Base-by-base conservation (phyloP, 1,140 invertebrate genomes). In the Drosophila mojavensis region DNA sequence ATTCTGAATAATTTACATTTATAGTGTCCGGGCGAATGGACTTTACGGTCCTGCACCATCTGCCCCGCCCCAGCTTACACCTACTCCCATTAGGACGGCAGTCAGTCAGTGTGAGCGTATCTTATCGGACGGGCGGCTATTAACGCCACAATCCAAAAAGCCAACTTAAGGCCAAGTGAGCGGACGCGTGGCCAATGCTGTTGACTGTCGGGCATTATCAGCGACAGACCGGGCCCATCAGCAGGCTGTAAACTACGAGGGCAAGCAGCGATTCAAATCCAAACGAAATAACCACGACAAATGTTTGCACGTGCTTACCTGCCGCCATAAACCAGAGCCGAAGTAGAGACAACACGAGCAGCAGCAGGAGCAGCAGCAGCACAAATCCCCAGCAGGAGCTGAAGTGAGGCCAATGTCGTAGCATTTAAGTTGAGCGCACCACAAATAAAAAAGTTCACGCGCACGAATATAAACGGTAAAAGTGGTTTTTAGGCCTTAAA, bases 401-500 rank as follows among this genome's bases (percentile, higher is more conserved):
- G 61, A 30, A 54, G 59, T 74, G 15, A 54, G 56, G 58, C 64
- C 53, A 65, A 50, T 75, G 71, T 75, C 48, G 70, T 81, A 67
- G 75, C 83, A 64, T 83, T 88, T 83, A 89, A 83, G 77, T 74
- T 74, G 43, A 47, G 43, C 43, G 47, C 28, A 50, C 72, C 36
- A 47, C 5, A 47, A 17, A 47, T 7, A 69, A 54, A 45, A 55
- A 64, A 78, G 74, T 66, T 83, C 24, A 64, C 80, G 83, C 79
- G 64, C 60, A 78, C 63, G 79, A 82, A 83, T 89, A 89, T 89
- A 89, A 89, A 76, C 77, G 83, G 83, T 70, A 81, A 79, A 89
- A 89, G 84, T 89, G 84, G 84, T 89, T 84, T 88, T 89, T 89
- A 81, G 84, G 84, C 84, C 83, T 89, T 84, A 89, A 89, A 89